These are phyloP conservation scores for Papilio demoleus DNA, from an alignment of 2,888 invertebrate species.

Conservation along the genomic window DNA sequence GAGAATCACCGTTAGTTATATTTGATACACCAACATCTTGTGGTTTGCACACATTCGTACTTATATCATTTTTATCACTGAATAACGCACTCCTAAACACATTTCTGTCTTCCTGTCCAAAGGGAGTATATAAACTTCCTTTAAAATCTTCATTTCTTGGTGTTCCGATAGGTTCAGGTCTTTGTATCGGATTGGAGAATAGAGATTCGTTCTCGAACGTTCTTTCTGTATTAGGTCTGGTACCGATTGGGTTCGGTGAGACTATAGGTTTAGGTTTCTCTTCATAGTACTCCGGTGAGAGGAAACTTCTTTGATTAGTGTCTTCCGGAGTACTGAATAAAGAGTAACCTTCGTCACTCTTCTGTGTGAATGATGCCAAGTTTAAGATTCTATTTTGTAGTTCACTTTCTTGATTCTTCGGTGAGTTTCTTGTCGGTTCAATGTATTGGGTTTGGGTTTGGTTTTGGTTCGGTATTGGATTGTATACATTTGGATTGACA, in stretches of 20 bases:
- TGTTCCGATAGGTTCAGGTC: slow-evolving; percentile 70
- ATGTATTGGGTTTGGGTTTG: slow-evolving; percentile 47
- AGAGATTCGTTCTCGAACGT: slow-evolving; percentile 64
- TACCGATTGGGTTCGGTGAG: slow-evolving; percentile 76
- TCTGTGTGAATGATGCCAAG: slow-evolving; percentile 75
- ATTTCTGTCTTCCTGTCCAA: slow-evolving; percentile 71
- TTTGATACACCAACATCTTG: slow-evolving; percentile 52
- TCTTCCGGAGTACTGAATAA: slow-evolving; percentile 71
- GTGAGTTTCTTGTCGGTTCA: slow-evolving; percentile 52
- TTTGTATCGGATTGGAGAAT: slow-evolving; percentile 62
- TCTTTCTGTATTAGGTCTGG: slow-evolving; percentile 58
- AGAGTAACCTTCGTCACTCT: slow-evolving; percentile 77
- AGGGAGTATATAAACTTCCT: slow-evolving; percentile 68
- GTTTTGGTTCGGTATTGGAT: slow-evolving; percentile 49
- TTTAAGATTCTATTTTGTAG: slow-evolving; percentile 71
- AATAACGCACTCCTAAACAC: slow-evolving; percentile 74
- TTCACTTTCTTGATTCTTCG: slow-evolving; percentile 58
- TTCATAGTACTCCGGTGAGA: slow-evolving; percentile 67
- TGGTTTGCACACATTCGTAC: slow-evolving; percentile 44
- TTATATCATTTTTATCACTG: slow-evolving; percentile 60
- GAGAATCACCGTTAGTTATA: slow-evolving; percentile 65
- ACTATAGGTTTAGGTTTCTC: slow-evolving; percentile 64
- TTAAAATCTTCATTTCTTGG: slow-evolving; percentile 53
- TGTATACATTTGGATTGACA: slow-evolving; percentile 63
- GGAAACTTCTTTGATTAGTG: slow-evolving; percentile 61